These are phyloP conservation scores for Pseudomyrmex sp. DNA, from an alignment of 1,140 invertebrate genomes.

Conservation along the genomic window DNA sequence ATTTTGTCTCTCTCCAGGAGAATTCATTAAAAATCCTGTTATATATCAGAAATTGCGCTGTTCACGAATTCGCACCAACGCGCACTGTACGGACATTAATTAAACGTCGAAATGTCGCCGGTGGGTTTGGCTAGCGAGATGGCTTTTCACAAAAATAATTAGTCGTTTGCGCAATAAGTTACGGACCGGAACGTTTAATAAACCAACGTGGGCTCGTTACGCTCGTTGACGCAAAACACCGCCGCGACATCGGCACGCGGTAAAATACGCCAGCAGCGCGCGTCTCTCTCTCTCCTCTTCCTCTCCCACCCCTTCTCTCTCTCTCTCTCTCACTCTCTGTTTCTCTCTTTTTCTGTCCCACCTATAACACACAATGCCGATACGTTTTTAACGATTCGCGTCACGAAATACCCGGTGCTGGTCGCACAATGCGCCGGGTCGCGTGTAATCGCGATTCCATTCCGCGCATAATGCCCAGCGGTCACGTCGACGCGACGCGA, in stretches of 20 bases:
- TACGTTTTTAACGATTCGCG: conserved; percentile 65
- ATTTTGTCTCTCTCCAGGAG: not conserved
- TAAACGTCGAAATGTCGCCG: conserved; percentile 57
- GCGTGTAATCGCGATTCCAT: conserved; percentile 54
- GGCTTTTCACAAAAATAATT: conserved; percentile 64
- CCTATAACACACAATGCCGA: conserved; percentile 59
- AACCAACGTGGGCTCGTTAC: conserved; percentile 62
- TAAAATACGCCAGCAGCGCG: conserved; percentile 35
- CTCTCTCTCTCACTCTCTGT: not conserved
- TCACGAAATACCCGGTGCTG: conserved; percentile 52
- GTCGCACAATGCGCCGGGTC: conserved; percentile 41
- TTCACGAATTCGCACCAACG: not conserved
- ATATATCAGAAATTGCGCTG: conserved; percentile 7
- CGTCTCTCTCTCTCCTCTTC: not conserved
- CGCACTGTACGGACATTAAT: conserved; percentile 34
- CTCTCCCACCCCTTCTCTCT: not conserved
- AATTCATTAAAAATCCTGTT: conserved; percentile 30
- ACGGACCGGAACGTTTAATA: conserved; percentile 62
- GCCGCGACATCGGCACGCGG: conserved; percentile 39
- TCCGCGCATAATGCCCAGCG: conserved; percentile 52
- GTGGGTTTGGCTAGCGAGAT: conserved; percentile 26
- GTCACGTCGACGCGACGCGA: conserved; percentile 49
- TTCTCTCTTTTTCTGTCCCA: conserved; percentile 36
- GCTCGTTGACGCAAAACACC: conserved; percentile 30
- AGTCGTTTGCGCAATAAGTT: conserved; percentile 62